Percentiles rank a stretch among this genome's conserved stretches.
phyloP scores from a whole-genome alignment of 2,113 vertebrate species.

The Leptocoma aspasia region DNA sequence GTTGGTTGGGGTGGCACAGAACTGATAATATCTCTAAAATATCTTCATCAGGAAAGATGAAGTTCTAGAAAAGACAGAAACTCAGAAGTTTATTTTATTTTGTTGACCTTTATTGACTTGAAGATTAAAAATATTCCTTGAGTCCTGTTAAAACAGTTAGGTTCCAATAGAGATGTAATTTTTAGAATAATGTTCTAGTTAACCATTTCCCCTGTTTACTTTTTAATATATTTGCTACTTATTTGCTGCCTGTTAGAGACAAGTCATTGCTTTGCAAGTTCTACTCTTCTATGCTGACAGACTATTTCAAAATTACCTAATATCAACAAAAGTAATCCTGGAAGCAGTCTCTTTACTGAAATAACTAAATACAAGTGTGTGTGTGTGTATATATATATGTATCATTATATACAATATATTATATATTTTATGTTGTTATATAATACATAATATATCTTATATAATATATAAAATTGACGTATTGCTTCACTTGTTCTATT shows the following conservation, averaged over 20 bases:
- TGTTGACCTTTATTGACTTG: slow-evolving; percentile 66
- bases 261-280: background rate
- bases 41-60: slow-evolving; percentile 57
- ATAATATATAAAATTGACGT: background rate
- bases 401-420: no score
- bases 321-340: background rate
- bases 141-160: slow-evolving; percentile 54
- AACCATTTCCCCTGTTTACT: slow-evolving; percentile 27
- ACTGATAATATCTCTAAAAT: slow-evolving; percentile 66
- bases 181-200: slow-evolving; percentile 57
- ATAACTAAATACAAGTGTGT: background rate
- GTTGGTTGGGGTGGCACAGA: slow-evolving; percentile 57
- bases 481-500: background rate
- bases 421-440: no score
- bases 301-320: slow-evolving; percentile 7
- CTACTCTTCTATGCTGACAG: background rate
- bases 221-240: background rate
- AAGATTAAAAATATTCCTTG: slow-evolving; percentile 64
- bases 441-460: no score
- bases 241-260: background rate
- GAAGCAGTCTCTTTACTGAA: background rate
- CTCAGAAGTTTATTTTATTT: slow-evolving; percentile 67
- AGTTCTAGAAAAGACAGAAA: slow-evolving; percentile 58
- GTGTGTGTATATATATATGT: background rate
- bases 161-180: slow-evolving; percentile 5